Evolutionary conservation across 2,113 vertebrate genomes (phyloP).

Genomic region (Tenrec ecaudatus): DNA sequence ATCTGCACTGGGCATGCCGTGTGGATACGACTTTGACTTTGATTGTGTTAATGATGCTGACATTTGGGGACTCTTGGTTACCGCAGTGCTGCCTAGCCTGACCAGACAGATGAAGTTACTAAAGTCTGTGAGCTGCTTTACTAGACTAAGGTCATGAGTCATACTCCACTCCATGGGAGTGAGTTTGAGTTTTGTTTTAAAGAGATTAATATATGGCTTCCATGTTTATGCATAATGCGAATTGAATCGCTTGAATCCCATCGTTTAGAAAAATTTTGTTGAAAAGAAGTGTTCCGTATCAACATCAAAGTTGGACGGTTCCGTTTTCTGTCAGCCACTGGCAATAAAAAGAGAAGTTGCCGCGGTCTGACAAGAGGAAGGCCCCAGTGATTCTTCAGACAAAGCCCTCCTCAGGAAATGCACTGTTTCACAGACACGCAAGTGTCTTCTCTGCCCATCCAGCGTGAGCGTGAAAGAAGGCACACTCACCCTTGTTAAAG

Average conservation of each 20-base stretch:
- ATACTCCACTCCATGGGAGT: too few species aligned
- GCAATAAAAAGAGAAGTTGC: background rate
- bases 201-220: background rate
- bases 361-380: background rate
- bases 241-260: slow-evolving; percentile 21
- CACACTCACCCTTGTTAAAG: background rate
- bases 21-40: background rate
- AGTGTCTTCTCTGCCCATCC: background rate
- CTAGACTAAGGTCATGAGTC: background rate
- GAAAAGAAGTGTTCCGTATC: background rate
- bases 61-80: background rate
- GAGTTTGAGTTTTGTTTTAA: too few species aligned
- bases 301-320: background rate
- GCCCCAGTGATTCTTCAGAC: background rate
- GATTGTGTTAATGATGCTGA: background rate
- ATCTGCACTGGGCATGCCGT: background rate
- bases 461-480: background rate
- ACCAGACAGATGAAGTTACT: background rate
- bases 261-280: background rate
- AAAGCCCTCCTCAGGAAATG: background rate
- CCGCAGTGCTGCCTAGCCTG: background rate
- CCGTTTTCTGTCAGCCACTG: background rate
- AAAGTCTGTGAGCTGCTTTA: background rate
- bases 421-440: background rate
- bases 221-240: slow-evolving; percentile 6